Evolutionary conservation across 2,888 invertebrate genomes (phyloP).

Genomic region (Eurois occulta): DNA sequence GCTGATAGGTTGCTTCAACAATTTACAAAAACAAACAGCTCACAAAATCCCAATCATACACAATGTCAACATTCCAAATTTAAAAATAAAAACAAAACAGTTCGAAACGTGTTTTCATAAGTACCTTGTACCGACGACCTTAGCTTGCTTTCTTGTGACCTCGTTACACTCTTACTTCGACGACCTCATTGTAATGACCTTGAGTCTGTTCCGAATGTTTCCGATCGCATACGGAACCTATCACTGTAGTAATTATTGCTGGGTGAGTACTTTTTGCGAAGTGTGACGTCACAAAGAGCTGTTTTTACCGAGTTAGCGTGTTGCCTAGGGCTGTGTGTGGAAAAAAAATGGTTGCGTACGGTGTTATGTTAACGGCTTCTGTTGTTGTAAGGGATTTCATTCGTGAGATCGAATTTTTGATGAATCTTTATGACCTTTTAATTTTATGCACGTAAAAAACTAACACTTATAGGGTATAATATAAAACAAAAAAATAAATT

Average conservation of each 20-base stretch:
- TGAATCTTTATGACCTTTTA: not conserved
- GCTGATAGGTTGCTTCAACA: too few relatives aligned
- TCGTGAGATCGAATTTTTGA: not conserved
- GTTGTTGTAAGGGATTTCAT: not conserved
- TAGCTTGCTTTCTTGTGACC: slow-evolving; percentile 63
- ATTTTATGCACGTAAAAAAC: not conserved
- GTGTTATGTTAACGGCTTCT: slow-evolving; percentile 21
- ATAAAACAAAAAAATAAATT: too few relatives aligned
- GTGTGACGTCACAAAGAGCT: slow-evolving; percentile 17
- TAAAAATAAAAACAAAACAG: slow-evolving; percentile 38
- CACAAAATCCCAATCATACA: not conserved
- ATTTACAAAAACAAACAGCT: not conserved
- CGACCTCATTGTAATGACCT: slow-evolving; percentile 61
- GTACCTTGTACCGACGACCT: slow-evolving; percentile 61
- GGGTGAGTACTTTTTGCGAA: slow-evolving; percentile 33
- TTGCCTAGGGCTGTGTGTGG: slow-evolving; percentile 8
- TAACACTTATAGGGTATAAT: too few relatives aligned
- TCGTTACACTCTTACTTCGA: slow-evolving; percentile 60
- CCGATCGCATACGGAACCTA: slow-evolving; percentile 61
- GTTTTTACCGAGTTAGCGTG: not conserved
- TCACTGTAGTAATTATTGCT: slow-evolving; percentile 43
- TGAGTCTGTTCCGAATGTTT: slow-evolving; percentile 53
- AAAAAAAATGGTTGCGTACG: not conserved
- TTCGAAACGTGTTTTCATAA: slow-evolving; percentile 40
- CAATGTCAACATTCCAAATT: not conserved